Evolutionary conservation across 2,113 vertebrate species (phyloP).

Genomic region (Platichthys stellatus): DNA sequence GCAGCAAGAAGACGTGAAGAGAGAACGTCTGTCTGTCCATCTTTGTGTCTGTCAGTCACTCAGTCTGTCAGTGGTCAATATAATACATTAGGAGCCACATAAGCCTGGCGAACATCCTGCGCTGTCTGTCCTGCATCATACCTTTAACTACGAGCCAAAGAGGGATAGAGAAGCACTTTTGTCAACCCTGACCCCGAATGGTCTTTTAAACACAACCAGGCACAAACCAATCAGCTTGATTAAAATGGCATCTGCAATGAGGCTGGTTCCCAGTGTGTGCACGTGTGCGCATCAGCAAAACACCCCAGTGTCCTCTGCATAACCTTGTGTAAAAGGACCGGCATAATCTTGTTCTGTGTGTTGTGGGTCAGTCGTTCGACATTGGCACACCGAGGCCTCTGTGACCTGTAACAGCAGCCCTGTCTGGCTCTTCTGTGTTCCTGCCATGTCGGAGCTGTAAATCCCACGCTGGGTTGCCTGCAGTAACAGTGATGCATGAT

Average conservation of each 20-base stretch:
- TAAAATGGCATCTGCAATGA: constrained; percentile 18
- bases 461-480: constrained; percentile 9
- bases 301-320: constrained; percentile 23
- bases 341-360: constrained; percentile 33
- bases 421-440: background rate
- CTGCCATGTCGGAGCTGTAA: constrained; percentile 22
- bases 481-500: constrained; percentile 56
- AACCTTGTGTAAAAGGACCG: constrained; percentile 32
- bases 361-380: constrained; percentile 28
- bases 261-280: constrained; percentile 6
- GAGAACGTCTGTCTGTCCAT: background rate
- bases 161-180: constrained; percentile 5
- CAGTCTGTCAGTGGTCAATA: constrained; percentile 3
- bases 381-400: constrained; percentile 4
- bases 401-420: constrained; percentile 12
- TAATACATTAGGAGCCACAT: constrained; percentile 9
- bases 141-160: constrained; percentile 9
- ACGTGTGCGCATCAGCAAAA: constrained; percentile 5
- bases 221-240: constrained; percentile 52
- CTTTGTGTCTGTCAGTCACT: background rate
- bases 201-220: constrained; percentile 31
- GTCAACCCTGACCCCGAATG: constrained; percentile 35
- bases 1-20: background rate
- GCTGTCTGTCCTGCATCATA: constrained; percentile 19
- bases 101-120: constrained; percentile 19